Base-by-base conservation (phyloP, 64 coral and sea anemone genomes). In the Astreopora myriophthalma region DNA sequence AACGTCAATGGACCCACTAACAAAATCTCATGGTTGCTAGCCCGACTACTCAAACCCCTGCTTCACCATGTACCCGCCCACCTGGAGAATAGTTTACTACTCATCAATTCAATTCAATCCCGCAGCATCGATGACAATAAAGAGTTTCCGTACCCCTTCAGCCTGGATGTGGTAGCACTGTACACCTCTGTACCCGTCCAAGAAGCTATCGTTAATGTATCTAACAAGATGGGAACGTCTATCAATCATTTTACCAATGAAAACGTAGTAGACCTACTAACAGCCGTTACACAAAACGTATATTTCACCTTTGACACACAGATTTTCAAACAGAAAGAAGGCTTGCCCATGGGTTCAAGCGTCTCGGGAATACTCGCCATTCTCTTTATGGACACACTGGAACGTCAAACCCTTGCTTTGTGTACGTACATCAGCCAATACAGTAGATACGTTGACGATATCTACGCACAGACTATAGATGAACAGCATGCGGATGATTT, bases 401-500 rank as follows among this genome's bases (percentile, higher is more conserved):
- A 79, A 79, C 6, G 7, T 22, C 61, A 1, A 1, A 25, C 79
- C 0, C 30, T 55, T 16, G 17, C 25, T 7, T 74, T 5, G 1
- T 6, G 29, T n/a, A 3, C 20, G 0, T 3, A 19, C 0, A 88
- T 57, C 1, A 49, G 20, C 28, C 62, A 20, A 17, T 35, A 90
- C 25, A 79, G 36, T 2, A 39, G 77, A 23, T 92, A 92, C 26
- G 67, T 84, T 2, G 89, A 92, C 13, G 66, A n/a, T n/a, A 83
- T 83, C 9, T 75, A 73, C 12, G 27, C 57, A 25, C 68, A 75
- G 29, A 86, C 90, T 23, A 69, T 20, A 10, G 40, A 68, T 37
- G 81, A 76, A 69, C 27, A 92, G 85, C 57, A 22, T 16, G 71
- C 90, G 14, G 52, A 92, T 32, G 27, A 76, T 20, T 86, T 86